phyloP scores from a whole-genome alignment of 2,888 invertebrate species.

The Calameuta filiformis region DNA sequence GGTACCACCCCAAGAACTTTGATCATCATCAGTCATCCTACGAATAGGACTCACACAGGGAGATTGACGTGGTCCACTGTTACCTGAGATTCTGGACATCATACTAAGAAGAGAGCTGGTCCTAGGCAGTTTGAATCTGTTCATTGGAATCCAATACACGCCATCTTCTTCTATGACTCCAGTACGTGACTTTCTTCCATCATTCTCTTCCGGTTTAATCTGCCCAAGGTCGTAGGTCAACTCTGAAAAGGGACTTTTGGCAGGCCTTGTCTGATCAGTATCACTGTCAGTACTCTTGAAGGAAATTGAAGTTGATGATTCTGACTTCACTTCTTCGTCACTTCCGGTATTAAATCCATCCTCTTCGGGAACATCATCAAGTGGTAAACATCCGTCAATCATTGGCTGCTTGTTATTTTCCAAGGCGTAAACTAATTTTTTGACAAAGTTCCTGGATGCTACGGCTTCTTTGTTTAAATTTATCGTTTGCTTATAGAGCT shows the following conservation, averaged over 20 bases:
- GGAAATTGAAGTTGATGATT: conserved; percentile 34
- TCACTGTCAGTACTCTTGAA: conserved; percentile 40
- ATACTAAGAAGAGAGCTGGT: conserved; percentile 44
- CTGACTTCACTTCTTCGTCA: conserved; percentile 29
- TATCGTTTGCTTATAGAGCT: conserved; percentile 1
- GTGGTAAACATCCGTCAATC: neutral
- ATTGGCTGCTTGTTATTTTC: conserved; percentile 26
- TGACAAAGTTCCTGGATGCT: conserved; percentile 36
- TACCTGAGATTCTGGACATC: conserved; percentile 1
- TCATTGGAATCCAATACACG: conserved; percentile 44
- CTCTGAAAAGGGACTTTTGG: conserved; percentile 2
- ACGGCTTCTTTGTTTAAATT: conserved; percentile 5
- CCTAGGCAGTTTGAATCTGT: conserved; percentile 28
- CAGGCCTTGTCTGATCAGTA: conserved; percentile 7
- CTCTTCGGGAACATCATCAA: neutral
- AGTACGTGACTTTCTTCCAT: conserved; percentile 15
- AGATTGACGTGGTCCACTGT: neutral
- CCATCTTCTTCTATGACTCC: conserved; percentile 27
- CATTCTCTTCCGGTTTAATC: neutral
- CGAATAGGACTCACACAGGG: neutral
- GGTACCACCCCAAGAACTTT: neutral
- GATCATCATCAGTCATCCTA: neutral
- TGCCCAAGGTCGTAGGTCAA: neutral
- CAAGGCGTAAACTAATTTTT: conserved; percentile 34
- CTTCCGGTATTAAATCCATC: conserved; percentile 10